Conservation (phyloP, 2,888 invertebrate species). For the Hirtodrosophila trivittata region DNA sequence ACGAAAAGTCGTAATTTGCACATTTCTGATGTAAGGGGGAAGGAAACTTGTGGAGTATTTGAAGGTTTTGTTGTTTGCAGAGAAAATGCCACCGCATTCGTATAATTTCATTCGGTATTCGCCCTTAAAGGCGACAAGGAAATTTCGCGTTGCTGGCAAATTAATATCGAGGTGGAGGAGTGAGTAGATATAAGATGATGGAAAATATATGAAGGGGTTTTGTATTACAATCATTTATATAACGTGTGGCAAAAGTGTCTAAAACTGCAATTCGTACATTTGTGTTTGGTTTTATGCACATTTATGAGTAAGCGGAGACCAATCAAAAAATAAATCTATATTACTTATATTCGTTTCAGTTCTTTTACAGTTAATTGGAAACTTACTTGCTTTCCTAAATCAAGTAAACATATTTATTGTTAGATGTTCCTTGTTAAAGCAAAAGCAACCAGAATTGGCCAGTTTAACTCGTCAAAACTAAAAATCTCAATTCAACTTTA, state of each 20-base stretch:
- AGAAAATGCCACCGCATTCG: slow-evolving; percentile 34
- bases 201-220: slow-evolving; percentile 22
- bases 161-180: background rate
- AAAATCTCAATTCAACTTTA: no score
- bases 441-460: no score
- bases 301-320: no score
- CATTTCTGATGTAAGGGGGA: background rate
- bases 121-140: slow-evolving; percentile 36
- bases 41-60: slow-evolving; percentile 1
- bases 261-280: slow-evolving; percentile 50
- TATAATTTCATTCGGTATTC: slow-evolving; percentile 51
- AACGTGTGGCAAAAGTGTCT: slow-evolving; percentile 32
- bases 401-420: no score
- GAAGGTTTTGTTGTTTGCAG: slow-evolving; percentile 27
- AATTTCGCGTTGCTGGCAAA: slow-evolving; percentile 50
- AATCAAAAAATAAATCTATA: background rate
- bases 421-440: no score
- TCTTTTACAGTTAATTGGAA: no score
- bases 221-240: slow-evolving; percentile 52
- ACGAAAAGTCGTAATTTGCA: slow-evolving; percentile 19
- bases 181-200: background rate
- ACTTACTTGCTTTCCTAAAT: no score
- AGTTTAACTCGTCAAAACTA: no score
- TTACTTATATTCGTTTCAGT: no score
- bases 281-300: slow-evolving; percentile 34